phyloP scores from a whole-genome alignment of 92 coral and sea anemone genomes.

The Desmophyllum pertusum region DNA sequence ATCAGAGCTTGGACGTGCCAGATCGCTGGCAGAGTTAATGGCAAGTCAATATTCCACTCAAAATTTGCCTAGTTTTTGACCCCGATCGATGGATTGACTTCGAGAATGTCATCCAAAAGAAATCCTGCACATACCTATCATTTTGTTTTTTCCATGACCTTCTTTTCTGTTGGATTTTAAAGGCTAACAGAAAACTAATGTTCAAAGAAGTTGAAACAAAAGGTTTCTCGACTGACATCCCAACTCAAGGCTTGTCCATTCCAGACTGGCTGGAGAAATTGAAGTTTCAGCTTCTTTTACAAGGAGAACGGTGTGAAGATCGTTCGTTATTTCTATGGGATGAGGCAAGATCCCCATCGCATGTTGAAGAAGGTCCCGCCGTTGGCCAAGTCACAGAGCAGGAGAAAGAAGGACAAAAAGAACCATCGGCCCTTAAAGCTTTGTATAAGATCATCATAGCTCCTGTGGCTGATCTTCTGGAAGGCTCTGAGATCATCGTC shows the following conservation, averaged over 20 bases:
- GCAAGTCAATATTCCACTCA: neutral
- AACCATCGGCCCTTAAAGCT: neutral
- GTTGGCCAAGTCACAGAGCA: neutral
- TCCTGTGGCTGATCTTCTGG: slow-evolving; percentile 17
- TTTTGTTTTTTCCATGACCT: neutral
- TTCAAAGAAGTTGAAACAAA: neutral
- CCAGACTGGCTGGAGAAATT: too few relatives aligned
- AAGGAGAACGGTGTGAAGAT: neutral
- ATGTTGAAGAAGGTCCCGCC: neutral
- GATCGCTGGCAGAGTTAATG: slow-evolving; percentile 8
- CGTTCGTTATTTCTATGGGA: neutral
- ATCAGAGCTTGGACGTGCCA: neutral
- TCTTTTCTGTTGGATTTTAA: neutral
- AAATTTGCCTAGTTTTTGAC: neutral
- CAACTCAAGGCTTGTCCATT: neutral
- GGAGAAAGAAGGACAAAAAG: too few relatives aligned
- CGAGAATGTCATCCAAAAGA: neutral
- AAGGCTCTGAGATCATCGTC: neutral
- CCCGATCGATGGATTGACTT: neutral
- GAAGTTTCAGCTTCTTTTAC: neutral
- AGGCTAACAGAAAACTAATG: neutral
- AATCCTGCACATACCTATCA: neutral
- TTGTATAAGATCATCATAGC: slow-evolving; percentile 5
- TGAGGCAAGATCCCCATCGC: too few relatives aligned
- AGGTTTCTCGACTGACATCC: neutral